Conservation (phyloP, 2,888 invertebrate genomes). For the Tuta absoluta region DNA sequence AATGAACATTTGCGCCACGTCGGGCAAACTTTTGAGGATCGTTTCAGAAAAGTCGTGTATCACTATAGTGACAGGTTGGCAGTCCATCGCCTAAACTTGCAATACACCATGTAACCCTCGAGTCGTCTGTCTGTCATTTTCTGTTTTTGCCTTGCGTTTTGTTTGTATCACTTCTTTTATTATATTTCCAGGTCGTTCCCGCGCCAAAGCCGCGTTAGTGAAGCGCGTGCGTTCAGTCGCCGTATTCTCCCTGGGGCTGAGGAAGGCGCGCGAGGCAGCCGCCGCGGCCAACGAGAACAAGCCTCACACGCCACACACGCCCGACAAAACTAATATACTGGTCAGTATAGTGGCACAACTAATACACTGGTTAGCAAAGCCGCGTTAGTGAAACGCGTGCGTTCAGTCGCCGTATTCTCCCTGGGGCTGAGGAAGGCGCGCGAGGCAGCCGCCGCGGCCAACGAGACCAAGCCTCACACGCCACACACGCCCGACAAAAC, state of each 20-base stretch:
- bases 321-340: slow-evolving; percentile 40
- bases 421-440: slow-evolving; percentile 89
- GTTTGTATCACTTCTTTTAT: slow-evolving; percentile 45
- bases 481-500: slow-evolving; percentile 44
- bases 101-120: too few species aligned
- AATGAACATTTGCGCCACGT: too few species aligned
- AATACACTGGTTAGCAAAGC: slow-evolving; percentile 68
- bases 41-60: too few species aligned
- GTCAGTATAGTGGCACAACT: too few species aligned
- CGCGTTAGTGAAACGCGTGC: slow-evolving; percentile 89
- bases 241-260: slow-evolving; percentile 90
- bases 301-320: slow-evolving; percentile 40
- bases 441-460: slow-evolving; percentile 83
- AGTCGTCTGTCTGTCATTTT: too few species aligned
- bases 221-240: slow-evolving; percentile 92
- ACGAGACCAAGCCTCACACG: slow-evolving; percentile 34
- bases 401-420: slow-evolving; percentile 93
- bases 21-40: too few species aligned
- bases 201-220: slow-evolving; percentile 86
- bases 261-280: slow-evolving; percentile 89
- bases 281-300: slow-evolving; percentile 53
- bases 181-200: slow-evolving; percentile 74
- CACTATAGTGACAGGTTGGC: too few species aligned
- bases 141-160: background rate
- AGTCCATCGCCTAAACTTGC: too few species aligned